These are phyloP conservation scores for Diadophis punctatus DNA, from an alignment of 2,113 vertebrate genomes.

Conservation along the genomic window DNA sequence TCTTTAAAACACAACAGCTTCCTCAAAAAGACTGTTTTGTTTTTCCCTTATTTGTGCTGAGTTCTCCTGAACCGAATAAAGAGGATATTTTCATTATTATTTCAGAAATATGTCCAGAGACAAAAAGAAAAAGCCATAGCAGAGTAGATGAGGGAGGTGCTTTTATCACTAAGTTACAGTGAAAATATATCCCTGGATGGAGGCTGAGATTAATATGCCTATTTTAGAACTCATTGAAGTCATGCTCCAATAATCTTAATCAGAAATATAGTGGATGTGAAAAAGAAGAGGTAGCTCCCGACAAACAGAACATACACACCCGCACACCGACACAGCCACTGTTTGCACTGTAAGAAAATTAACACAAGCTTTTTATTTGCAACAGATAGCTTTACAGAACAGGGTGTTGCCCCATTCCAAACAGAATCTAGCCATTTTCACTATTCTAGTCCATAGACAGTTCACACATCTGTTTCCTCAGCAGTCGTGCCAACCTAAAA, in stretches of 20 bases:
- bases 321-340: neutral
- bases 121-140: neutral
- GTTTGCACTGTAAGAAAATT: neutral
- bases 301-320: neutral
- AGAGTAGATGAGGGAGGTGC: rapidly evolving
- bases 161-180: neutral
- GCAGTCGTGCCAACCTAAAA: neutral
- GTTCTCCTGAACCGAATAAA: rapidly evolving
- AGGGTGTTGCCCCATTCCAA: neutral
- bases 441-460: neutral
- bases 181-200: neutral
- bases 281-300: neutral
- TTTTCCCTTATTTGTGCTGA: neutral
- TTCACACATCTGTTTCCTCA: neutral
- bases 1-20: neutral
- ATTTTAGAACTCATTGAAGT: neutral
- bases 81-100: neutral
- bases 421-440: neutral
- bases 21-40: neutral
- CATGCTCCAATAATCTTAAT: neutral
- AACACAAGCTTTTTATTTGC: neutral
- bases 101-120: neutral
- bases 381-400: neutral
- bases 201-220: neutral
- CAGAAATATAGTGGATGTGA: neutral